phyloP scores from a whole-genome alignment of 2,113 vertebrate genomes.

The Lagopus leucura region DNA sequence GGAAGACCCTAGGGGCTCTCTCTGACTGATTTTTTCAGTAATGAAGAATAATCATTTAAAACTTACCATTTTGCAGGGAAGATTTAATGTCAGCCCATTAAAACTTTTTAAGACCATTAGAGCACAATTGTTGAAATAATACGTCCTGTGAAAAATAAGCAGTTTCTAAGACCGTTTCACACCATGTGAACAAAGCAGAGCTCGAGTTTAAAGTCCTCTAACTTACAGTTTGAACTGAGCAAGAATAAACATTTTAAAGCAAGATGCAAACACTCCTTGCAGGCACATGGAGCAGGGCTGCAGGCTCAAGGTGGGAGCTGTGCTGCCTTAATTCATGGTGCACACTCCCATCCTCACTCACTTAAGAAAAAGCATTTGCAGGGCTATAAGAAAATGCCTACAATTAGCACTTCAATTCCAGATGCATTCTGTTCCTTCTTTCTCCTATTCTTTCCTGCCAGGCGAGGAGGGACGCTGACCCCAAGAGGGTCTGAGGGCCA shows the following conservation, averaged over 20 bases:
- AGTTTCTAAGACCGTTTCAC: not conserved
- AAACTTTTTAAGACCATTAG: conserved; percentile 41
- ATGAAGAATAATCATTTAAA: conserved; percentile 51
- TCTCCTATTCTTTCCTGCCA: not conserved
- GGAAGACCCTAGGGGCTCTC: not conserved
- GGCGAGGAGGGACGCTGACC: not conserved
- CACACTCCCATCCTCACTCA: not conserved
- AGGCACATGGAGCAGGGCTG: not conserved
- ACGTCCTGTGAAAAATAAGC: not conserved
- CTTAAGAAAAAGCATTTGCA: not conserved
- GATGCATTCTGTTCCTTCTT: not conserved
- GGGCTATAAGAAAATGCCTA: not conserved
- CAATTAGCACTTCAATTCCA: not conserved
- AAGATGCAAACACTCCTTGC: not conserved
- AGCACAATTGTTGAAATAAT: not conserved
- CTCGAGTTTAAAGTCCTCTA: not conserved
- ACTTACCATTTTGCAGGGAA: conserved; percentile 4
- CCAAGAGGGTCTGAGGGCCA: not conserved
- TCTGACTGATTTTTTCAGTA: conserved; percentile 39
- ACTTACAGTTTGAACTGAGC: not conserved
- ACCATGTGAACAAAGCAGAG: not conserved
- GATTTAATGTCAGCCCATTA: conserved; percentile 26
- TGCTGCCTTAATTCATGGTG: not conserved
- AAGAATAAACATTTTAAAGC: not conserved
- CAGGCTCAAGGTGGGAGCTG: not conserved